Base-by-base conservation (phyloP, 1,140 invertebrate species). In the Wasmannia auropunctata region DNA sequence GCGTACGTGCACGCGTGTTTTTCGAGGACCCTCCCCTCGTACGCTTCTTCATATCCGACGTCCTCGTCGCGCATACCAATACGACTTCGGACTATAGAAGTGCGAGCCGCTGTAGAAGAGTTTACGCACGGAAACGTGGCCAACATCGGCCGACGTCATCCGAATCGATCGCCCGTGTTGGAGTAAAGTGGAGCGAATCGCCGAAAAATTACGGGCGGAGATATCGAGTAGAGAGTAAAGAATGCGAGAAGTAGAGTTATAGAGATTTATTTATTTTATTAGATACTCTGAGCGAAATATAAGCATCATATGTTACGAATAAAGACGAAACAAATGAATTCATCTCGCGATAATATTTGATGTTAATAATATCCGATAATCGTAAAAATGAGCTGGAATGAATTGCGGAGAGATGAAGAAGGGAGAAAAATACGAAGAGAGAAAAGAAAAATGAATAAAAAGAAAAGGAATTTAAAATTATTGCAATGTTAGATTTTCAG, bases 31-130 rank as follows among this genome's bases (percentile, higher is more conserved):
- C 65, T 60, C 79, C 80, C 49, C 56, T 87, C 40, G 56, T 89
- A 40, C 51, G 58, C 46, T 77, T 25, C 8, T 46, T 54, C 72
- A 34, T 67, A 70, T 63, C 43, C 16, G 11, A 69, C 14, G 25
- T 85, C 63, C 43, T 70, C 74, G 75, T 46, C 19, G 28, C 69
- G 70, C 79, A 84, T 86, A 87, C 69, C 60, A n/a, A n/a, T 76
- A 69, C 43, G 74, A 77, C 69, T 60, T 70, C 22, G 70, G 86
- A 85, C 74, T 81, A 70, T 72, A 72, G 49, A 22, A 56, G 25
- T 43, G 65, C 65, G 77, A 19, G 22, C 34, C 11, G 22, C 3
- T 37, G n/a, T n/a, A 80, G 62, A n/a, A 67, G 62, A 67, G 22
- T 40, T n/a, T 60, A 49, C 40, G 40, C n/a, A 16, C 46, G 49